phyloP scores from a whole-genome alignment of 2,888 invertebrate genomes.

The Diaperis boleti region DNA sequence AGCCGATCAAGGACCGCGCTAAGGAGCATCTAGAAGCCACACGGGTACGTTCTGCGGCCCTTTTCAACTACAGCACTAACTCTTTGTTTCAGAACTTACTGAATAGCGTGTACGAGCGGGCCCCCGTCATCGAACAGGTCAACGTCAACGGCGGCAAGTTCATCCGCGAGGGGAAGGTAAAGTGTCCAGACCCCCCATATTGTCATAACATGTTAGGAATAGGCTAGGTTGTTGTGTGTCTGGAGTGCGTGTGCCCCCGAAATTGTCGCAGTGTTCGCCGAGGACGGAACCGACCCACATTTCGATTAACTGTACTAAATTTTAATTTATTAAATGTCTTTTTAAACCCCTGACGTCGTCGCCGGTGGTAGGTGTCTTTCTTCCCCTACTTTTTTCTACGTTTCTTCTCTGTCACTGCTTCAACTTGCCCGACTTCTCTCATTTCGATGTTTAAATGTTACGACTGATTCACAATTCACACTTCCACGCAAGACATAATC shows the following conservation, averaged over 20 bases:
- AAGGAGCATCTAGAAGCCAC: constrained; percentile 84
- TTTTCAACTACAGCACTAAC: constrained; percentile 19
- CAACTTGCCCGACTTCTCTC: too few species aligned
- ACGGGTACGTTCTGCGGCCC: constrained; percentile 72
- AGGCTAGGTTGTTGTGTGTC: constrained; percentile 45
- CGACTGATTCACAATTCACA: constrained; percentile 24
- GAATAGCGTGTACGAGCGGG: constrained; percentile 92
- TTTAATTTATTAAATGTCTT: constrained; percentile 46
- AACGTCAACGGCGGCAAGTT: constrained; percentile 95
- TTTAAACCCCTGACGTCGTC: constrained; percentile 10
- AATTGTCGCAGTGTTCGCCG: constrained; percentile 40
- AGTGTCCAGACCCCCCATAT: constrained; percentile 43
- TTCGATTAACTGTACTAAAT: constrained; percentile 49
- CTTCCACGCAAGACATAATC: constrained; percentile 35
- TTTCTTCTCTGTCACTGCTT: neutral
- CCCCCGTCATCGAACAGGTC: constrained; percentile 94
- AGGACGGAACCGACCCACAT: constrained; percentile 35
- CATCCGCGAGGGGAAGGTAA: constrained; percentile 98
- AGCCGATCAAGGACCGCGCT: constrained; percentile 76
- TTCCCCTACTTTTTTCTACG: neutral
- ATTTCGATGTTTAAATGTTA: constrained; percentile 31
- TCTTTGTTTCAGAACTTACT: constrained; percentile 81
- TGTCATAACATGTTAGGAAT: constrained; percentile 34
- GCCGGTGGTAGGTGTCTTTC: constrained; percentile 18
- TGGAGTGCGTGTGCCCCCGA: constrained; percentile 41